Conservation (phyloP, 92 coral and sea anemone genomes). For the Zoanthus sociatus region DNA sequence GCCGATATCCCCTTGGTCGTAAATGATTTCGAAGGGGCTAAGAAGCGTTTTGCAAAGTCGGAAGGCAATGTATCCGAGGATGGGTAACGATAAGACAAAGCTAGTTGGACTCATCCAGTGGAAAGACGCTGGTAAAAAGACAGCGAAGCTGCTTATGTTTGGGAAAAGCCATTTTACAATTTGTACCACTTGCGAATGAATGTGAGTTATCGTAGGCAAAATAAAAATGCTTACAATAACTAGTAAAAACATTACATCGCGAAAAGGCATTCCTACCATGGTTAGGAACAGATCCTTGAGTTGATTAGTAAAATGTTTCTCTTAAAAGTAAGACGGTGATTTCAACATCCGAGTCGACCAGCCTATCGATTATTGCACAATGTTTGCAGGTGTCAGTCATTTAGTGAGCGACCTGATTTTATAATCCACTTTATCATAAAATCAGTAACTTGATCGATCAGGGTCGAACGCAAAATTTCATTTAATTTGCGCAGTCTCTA, state of each 20-base stretch:
- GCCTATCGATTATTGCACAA: no score
- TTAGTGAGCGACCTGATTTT: no score
- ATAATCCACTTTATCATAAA: no score
- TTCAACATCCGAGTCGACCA: no score
- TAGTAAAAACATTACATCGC: background rate
- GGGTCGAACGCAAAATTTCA: no score
- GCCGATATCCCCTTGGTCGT: constrained; percentile 79
- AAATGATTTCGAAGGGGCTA: constrained; percentile 72
- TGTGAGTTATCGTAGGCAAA: constrained; percentile 21
- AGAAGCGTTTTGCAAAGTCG: constrained; percentile 76
- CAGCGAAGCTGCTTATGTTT: background rate
- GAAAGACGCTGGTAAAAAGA: background rate
- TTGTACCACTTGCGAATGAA: background rate
- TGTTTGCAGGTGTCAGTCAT: no score
- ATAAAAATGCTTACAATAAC: constrained; percentile 35
- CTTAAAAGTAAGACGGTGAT: no score
- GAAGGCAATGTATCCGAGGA: constrained; percentile 36
- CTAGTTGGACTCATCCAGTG: constrained; percentile 13
- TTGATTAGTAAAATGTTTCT: background rate
- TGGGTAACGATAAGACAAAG: constrained; percentile 3
- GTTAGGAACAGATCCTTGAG: background rate
- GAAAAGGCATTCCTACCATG: constrained; percentile 29
- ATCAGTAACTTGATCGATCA: no score
- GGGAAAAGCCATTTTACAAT: background rate
- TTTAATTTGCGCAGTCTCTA: no score